Evolutionary conservation across 2,888 invertebrate species (phyloP).

Genomic region (Epistrophe eligans): DNA sequence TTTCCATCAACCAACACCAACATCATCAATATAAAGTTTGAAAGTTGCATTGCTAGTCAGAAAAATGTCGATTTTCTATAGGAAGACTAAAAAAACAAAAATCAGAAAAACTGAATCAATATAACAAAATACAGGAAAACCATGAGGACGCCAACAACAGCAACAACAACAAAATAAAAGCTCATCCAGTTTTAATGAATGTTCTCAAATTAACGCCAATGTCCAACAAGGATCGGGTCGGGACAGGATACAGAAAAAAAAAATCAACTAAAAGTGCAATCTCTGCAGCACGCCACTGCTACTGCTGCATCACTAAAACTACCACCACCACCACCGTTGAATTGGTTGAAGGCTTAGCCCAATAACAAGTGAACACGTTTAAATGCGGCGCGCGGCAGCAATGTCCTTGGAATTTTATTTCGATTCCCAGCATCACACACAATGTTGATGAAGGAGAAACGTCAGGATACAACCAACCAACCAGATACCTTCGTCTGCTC

Average conservation of each 20-base stretch:
- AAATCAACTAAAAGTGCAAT: conserved; percentile 40
- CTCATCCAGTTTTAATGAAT: conserved; percentile 72
- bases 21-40: neutral
- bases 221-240: conserved; percentile 45
- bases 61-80: conserved; percentile 34
- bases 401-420: conserved; percentile 62
- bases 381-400: conserved; percentile 11
- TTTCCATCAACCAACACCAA: conserved; percentile 40
- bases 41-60: conserved; percentile 30
- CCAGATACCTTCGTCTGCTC: conserved; percentile 5
- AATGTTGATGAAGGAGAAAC: conserved; percentile 46
- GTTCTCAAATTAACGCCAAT: conserved; percentile 74
- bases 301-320: neutral
- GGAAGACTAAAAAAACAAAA: neutral
- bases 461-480: conserved; percentile 17
- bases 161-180: conserved; percentile 22
- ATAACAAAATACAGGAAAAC: conserved; percentile 32
- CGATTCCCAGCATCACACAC: conserved; percentile 36
- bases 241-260: conserved; percentile 1
- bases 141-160: neutral
- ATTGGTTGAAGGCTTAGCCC: neutral
- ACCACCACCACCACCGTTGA: neutral
- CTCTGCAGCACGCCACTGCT: conserved; percentile 35
- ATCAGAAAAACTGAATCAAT: conserved; percentile 47
- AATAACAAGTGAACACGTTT: conserved; percentile 56